Base-by-base conservation (phyloP, 2,113 vertebrate species). In the Sturnus vulgaris region DNA sequence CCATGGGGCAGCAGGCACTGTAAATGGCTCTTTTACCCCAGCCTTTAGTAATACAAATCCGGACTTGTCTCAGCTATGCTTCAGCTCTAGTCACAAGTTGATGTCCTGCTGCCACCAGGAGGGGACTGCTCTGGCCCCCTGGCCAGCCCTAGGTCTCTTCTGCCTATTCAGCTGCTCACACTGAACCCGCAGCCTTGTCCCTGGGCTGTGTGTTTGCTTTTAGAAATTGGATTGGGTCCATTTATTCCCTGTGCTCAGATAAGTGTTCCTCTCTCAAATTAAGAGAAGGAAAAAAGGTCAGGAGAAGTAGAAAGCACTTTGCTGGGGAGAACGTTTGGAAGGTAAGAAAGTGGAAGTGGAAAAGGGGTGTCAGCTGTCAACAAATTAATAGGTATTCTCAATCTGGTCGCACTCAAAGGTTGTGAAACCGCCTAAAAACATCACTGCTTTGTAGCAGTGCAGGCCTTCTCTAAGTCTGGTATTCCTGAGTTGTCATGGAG, bases 401-500 rank as follows among this genome's bases (percentile, higher is more conserved):
- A 3, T 71, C 42, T 61, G n/a, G 35, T 70, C 44, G 17, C 9
- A 3, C 46, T 81, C 71, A 35, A 71, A 37, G 5, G 0, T 27
- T 11, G 60, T 87, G 87, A 76, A 90, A 18, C 12, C 1, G 3
- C 49, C 53, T 53, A 6, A 79, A 61, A 21, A 1, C 49, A n/a
- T 59, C 28, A 1, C 23, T 53, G 85, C 71, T 72, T 53, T 86
- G 71, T 56, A 50, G 79, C 71, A 11, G 8, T 46, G 18, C 19
- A 82, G 85, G 90, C 90, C 85, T 76, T 72, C 40, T 73, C 49
- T 23, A 46, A 33, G 39, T 53, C 61, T 81, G 44, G 39, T 76
- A 2, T 78, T 68, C 52, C 92, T 12, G 40, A 71, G 95, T 97
- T 96, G 96, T 94, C 94, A 95, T 96, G 94, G 96, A 90, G 90